These are phyloP conservation scores for Ursus arctos DNA, from an alignment of 2,113 vertebrate species.

Conservation along the genomic window DNA sequence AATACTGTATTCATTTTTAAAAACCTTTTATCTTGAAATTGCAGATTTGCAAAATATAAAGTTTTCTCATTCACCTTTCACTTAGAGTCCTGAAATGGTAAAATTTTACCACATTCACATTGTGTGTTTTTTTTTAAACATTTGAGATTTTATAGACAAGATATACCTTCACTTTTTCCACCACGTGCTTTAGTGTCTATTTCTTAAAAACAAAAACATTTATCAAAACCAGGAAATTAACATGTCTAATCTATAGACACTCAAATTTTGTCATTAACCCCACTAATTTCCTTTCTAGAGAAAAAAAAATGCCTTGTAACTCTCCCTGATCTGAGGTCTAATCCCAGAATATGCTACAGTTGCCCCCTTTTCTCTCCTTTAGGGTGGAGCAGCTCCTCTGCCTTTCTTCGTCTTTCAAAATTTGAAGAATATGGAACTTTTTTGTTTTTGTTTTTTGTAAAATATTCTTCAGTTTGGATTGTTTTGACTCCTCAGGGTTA, in stretches of 20 bases:
- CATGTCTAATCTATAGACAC: not conserved
- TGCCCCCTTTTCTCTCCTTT: not conserved
- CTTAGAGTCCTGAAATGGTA: not conserved
- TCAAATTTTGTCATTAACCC: constrained; percentile 15
- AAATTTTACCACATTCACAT: not conserved
- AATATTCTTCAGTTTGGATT: not conserved
- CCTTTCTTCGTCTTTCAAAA: constrained; percentile 2
- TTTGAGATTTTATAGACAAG: constrained; percentile 5
- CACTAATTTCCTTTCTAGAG: not conserved
- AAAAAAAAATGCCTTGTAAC: not conserved
- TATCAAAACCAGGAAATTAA: constrained; percentile 39
- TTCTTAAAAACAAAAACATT: constrained; percentile 53
- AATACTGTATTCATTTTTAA: constrained; percentile 7
- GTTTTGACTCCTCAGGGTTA: not conserved
- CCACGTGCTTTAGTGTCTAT: not conserved
- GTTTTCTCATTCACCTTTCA: constrained; percentile 47
- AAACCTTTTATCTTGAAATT: constrained; percentile 48
- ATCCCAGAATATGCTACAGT: not conserved
- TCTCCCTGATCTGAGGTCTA: not conserved
- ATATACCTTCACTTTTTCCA: not conserved
- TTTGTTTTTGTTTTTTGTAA: not conserved
- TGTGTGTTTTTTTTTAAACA: not conserved
- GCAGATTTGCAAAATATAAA: not conserved
- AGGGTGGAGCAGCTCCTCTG: not conserved
- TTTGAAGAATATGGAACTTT: not conserved